A percentile compares a stretch with the other conserved stretches of the same genome.
Evolutionary conservation across 2,888 invertebrate species (phyloP).

Genomic region (Hetaerina titia): DNA sequence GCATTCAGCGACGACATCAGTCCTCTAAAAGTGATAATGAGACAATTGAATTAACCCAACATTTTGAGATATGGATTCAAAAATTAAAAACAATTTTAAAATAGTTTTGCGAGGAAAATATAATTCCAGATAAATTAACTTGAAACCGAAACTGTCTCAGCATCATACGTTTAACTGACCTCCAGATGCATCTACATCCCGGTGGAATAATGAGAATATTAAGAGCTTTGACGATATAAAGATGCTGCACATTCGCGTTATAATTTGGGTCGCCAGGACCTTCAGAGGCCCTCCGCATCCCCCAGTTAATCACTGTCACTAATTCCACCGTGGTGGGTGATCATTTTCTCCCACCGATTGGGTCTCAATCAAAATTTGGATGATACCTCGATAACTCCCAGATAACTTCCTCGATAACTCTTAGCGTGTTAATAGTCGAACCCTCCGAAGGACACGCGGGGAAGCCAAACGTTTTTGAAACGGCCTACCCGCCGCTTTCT

Average conservation of each 20-base stretch:
- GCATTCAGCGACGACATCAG: too few species aligned
- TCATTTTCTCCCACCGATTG: conserved; percentile 12
- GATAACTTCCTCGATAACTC: conserved; percentile 20
- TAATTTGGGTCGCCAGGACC: conserved; percentile 8
- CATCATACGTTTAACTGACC: background rate
- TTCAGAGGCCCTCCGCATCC: background rate
- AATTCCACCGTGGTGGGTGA: background rate
- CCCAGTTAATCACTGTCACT: conserved; percentile 17
- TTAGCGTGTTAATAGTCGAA: background rate
- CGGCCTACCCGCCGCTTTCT: background rate
- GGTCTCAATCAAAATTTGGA: conserved; percentile 12
- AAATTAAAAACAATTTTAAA: background rate
- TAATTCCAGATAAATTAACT: background rate
- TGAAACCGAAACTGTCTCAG: background rate
- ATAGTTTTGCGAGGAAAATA: background rate
- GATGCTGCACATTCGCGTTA: background rate
- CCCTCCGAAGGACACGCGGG: background rate
- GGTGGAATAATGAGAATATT: background rate
- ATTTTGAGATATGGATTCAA: background rate
- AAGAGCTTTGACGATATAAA: background rate
- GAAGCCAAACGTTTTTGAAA: background rate
- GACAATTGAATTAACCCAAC: background rate
- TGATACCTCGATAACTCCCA: conserved; percentile 33
- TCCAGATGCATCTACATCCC: background rate
- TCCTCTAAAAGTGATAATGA: too few species aligned